These are phyloP conservation scores for Ochotona curzoniae DNA, from an alignment of 2,113 vertebrate genomes.

Conservation along the genomic window DNA sequence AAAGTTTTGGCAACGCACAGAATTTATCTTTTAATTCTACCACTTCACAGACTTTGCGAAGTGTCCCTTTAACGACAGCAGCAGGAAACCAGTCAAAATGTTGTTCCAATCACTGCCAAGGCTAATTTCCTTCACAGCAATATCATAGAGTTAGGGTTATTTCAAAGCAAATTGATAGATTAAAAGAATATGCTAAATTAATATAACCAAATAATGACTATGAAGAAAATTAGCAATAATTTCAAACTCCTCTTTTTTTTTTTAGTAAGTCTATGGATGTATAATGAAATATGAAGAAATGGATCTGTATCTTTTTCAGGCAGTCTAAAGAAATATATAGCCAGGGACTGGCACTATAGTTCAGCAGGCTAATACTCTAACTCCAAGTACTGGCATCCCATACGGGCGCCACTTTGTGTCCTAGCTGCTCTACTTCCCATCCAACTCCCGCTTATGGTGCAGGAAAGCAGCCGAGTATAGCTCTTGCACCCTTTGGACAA, in stretches of 20 bases:
- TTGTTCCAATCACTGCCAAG: slow-evolving; percentile 20
- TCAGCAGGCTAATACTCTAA: too few relatives aligned
- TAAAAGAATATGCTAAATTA: slow-evolving; percentile 38
- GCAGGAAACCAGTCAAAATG: slow-evolving; percentile 51
- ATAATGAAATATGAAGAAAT: slow-evolving; percentile 50
- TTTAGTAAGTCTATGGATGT: slow-evolving; percentile 18
- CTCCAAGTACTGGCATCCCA: too few relatives aligned
- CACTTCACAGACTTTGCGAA: too few relatives aligned
- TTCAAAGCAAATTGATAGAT: slow-evolving; percentile 28
- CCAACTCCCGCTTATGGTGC: too few relatives aligned
- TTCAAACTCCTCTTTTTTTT: not conserved
- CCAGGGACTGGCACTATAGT: too few relatives aligned
- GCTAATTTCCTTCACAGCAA: slow-evolving; percentile 67
- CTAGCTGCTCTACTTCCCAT: too few relatives aligned
- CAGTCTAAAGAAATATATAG: not conserved
- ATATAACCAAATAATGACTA: slow-evolving; percentile 5
- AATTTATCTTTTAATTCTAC: too few relatives aligned
- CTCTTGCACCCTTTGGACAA: too few relatives aligned
- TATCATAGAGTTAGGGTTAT: slow-evolving; percentile 16
- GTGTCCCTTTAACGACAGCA: slow-evolving; percentile 12
- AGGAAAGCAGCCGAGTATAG: too few relatives aligned
- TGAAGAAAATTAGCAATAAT: slow-evolving; percentile 28
- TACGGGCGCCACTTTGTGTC: too few relatives aligned
- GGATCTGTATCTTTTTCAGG: not conserved
- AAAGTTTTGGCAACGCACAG: too few relatives aligned